Percentiles rank a stretch among this genome's conserved stretches.
phyloP scores from a whole-genome alignment of 2,113 vertebrate genomes.

The Pyrgilauda ruficollis region DNA sequence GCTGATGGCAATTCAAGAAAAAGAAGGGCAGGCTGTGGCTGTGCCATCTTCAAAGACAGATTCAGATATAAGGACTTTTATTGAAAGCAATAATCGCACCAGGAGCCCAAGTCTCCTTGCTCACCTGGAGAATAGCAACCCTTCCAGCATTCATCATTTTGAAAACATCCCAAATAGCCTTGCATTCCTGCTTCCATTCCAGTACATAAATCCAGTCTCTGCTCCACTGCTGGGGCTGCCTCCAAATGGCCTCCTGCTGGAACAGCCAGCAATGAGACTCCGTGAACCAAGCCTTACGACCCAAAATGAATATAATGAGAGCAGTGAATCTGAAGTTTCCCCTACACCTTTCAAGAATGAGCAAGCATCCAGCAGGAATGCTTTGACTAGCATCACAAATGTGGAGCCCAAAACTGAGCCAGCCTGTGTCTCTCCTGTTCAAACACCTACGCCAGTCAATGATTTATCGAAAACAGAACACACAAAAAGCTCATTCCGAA shows the following conservation, averaged over 20 bases:
- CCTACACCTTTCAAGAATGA: conserved; percentile 91
- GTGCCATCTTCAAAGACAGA: conserved; percentile 97
- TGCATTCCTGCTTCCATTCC: conserved; percentile 96
- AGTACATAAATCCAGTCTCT: conserved; percentile 97
- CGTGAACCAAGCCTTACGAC: conserved; percentile 88
- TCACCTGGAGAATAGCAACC: conserved; percentile 95
- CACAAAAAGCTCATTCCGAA: conserved; percentile 93
- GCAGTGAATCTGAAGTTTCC: conserved; percentile 96
- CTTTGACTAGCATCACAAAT: conserved; percentile 85
- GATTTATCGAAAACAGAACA: conserved; percentile 90
- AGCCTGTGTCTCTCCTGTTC: conserved; percentile 84
- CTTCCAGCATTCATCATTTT: conserved; percentile 98
- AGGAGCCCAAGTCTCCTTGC: conserved; percentile 94
- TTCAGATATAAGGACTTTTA: conserved; percentile 98
- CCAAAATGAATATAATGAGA: conserved; percentile 92
- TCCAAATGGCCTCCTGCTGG: conserved; percentile 91
- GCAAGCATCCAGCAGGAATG: conserved; percentile 87
- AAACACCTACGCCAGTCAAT: conserved; percentile 72
- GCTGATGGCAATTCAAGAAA: conserved; percentile 99
- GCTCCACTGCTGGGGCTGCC: conserved; percentile 94
- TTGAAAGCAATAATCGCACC: conserved; percentile 98
- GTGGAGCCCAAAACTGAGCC: conserved; percentile 96
- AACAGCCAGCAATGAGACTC: conserved; percentile 89
- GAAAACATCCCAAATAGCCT: conserved; percentile 99
- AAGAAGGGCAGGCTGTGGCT: conserved; percentile 97